Conservation (phyloP, 2,113 vertebrate species). For the Anser cygnoides region DNA sequence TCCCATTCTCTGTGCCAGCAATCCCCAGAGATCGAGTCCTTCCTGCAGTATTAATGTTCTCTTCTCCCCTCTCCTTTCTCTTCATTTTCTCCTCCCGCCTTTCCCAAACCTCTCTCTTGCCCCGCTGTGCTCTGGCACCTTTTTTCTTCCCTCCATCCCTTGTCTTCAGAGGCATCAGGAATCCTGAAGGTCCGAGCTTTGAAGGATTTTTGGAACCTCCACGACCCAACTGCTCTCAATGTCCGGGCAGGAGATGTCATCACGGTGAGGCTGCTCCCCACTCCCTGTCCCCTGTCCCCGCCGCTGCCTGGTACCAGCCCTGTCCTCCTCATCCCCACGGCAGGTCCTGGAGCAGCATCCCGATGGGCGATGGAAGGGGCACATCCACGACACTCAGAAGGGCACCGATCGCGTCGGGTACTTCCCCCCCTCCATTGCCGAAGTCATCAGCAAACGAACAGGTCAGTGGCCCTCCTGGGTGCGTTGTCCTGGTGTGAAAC, state of each 20-base stretch:
- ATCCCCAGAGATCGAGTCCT: not conserved
- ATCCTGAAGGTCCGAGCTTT: constrained; percentile 93
- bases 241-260: constrained; percentile 92
- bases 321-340: not conserved
- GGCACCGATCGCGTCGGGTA: constrained; percentile 93
- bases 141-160: constrained; percentile 7
- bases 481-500: not conserved
- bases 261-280: constrained; percentile 80
- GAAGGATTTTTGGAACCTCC: constrained; percentile 97
- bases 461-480: constrained; percentile 63
- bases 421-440: constrained; percentile 94
- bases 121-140: not conserved
- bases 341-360: constrained; percentile 95
- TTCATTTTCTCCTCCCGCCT: not conserved
- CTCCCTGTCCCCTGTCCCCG: fast-evolving
- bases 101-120: not conserved
- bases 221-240: constrained; percentile 94
- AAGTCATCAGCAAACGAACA: constrained; percentile 92
- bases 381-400: constrained; percentile 90
- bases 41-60: not conserved
- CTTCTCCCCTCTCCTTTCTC: not conserved
- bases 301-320: not conserved
- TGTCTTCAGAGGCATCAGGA: constrained; percentile 89
- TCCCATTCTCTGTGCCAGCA: fast-evolving
- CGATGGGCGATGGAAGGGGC: constrained; percentile 94